Percentiles rank a stretch among this genome's conserved stretches.
These are phyloP conservation scores for Gymnobelideus leadbeateri DNA, from an alignment of 2,113 vertebrate genomes.

Conservation along the genomic window DNA sequence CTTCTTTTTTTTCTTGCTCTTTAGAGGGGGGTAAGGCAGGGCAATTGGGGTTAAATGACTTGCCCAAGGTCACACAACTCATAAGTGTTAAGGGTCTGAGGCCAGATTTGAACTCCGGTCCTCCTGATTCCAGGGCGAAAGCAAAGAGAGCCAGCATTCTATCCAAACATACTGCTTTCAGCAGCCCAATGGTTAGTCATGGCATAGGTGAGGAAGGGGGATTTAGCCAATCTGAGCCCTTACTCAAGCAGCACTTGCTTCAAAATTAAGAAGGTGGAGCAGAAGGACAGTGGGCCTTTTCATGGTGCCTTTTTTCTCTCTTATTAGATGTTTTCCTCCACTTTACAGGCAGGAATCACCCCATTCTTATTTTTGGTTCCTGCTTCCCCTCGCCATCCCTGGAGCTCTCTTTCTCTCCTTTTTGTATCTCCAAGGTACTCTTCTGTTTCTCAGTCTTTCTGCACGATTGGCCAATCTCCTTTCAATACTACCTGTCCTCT, in stretches of 20 bases:
- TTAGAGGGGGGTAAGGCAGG: no score
- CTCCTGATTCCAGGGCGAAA: slow-evolving; percentile 64
- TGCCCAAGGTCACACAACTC: no score
- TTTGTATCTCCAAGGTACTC: background rate
- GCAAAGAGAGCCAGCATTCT: slow-evolving; percentile 94
- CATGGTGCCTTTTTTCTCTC: background rate
- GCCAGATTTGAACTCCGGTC: no score
- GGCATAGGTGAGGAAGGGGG: rapidly evolving
- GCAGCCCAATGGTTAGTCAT: slow-evolving; percentile 95
- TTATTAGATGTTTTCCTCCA: background rate
- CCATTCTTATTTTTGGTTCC: background rate
- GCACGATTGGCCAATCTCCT: background rate
- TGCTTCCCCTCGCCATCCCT: no score
- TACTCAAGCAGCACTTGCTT: background rate
- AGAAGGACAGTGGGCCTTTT: background rate
- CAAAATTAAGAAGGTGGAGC: background rate
- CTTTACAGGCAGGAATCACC: background rate
- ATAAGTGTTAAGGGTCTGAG: no score
- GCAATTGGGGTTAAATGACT: no score
- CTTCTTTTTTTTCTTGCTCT: background rate
- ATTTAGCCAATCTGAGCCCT: background rate
- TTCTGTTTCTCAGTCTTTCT: background rate
- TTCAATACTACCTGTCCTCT: background rate
- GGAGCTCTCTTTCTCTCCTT: background rate
- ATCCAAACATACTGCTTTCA: slow-evolving; percentile 96